Conservation (phyloP, 2,797 vertebrate species). For the Pelodytes ibericus region DNA sequence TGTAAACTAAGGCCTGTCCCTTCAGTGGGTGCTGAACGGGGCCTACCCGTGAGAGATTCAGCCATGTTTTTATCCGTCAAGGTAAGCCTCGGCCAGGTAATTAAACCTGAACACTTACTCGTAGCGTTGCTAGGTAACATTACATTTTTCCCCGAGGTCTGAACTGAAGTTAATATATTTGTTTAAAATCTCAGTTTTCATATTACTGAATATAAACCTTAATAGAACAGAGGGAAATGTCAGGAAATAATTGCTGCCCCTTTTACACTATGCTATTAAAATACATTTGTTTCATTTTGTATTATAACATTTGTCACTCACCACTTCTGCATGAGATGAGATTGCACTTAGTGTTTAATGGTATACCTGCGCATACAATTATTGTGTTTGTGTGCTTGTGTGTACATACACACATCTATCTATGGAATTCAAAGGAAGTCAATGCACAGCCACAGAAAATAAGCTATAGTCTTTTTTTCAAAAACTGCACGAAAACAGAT, state of each 20-base stretch:
- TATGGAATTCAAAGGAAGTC: too few relatives aligned
- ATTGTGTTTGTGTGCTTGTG: background rate
- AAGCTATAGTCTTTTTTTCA: too few relatives aligned
- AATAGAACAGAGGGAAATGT: constrained; percentile 35
- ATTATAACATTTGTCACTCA: constrained; percentile 14
- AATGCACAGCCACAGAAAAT: too few relatives aligned
- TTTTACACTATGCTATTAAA: constrained; percentile 34
- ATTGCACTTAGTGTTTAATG: constrained; percentile 15
- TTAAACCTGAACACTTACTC: constrained; percentile 28
- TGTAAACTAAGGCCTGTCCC: background rate
- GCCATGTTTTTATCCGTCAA: background rate
- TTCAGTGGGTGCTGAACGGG: background rate
- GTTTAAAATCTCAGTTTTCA: constrained; percentile 47
- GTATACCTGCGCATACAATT: background rate
- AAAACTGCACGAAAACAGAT: too few relatives aligned
- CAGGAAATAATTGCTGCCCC: constrained; percentile 50
- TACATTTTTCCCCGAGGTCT: constrained; percentile 37
- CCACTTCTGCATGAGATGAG: constrained; percentile 5
- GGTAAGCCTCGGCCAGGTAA: constrained; percentile 23
- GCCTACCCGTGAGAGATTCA: background rate
- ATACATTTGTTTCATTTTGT: constrained; percentile 48
- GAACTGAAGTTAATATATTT: constrained; percentile 45
- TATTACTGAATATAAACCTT: constrained; percentile 35
- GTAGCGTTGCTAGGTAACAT: constrained; percentile 51
- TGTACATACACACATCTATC: background rate